phyloP scores from a whole-genome alignment of 2,888 invertebrate genomes.

The Catonia carolina region DNA sequence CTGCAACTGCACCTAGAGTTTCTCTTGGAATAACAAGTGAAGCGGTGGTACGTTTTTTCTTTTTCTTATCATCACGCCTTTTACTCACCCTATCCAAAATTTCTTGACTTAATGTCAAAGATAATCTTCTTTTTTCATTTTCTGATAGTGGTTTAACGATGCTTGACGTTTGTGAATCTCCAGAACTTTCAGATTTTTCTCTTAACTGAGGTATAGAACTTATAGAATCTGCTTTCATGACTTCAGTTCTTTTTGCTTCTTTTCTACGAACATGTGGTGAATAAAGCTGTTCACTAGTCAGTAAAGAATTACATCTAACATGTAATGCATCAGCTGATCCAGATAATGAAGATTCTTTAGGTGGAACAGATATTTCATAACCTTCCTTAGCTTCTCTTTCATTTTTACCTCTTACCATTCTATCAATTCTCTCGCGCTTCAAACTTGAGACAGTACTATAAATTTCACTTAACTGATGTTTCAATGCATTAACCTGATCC shows the following conservation, averaged over 20 bases:
- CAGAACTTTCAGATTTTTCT: conserved; percentile 19
- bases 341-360: conserved; percentile 32
- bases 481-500: conserved; percentile 74
- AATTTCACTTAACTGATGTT: conserved; percentile 72
- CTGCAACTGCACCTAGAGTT: conserved; percentile 55
- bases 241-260: conserved; percentile 43
- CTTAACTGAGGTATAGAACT: conserved; percentile 44
- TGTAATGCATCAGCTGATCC: conserved; percentile 37
- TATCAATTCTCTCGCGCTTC: conserved; percentile 35
- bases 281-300: conserved; percentile 37
- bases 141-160: conserved; percentile 48
- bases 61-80: conserved; percentile 41
- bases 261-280: conserved; percentile 38
- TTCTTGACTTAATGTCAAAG: conserved; percentile 65
- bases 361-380: conserved; percentile 56
- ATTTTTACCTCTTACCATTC: conserved; percentile 28
- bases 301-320: conserved; percentile 46
- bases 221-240: conserved; percentile 52
- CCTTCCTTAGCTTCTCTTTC: conserved; percentile 41
- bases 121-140: conserved; percentile 64
- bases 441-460: conserved; percentile 53
- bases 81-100: conserved; percentile 56
- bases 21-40: conserved; percentile 43
- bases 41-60: conserved; percentile 39
- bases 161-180: conserved; percentile 21